Conservation (phyloP, 1,140 invertebrate species). For the Drosophila punjabiensis region DNA sequence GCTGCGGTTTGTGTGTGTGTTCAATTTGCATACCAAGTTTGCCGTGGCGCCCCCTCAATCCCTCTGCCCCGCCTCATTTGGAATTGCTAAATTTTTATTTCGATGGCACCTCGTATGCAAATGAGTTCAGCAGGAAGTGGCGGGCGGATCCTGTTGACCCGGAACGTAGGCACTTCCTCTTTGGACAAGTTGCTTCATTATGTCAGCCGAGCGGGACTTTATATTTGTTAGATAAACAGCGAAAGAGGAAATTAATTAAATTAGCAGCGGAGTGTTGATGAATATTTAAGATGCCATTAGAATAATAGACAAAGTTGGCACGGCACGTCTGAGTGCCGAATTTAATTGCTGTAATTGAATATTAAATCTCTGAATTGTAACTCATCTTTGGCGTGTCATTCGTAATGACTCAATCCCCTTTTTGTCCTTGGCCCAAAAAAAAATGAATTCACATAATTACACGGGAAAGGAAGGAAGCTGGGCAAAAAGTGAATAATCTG, state of each 20-base stretch:
- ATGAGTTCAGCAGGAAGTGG: slow-evolving; percentile 35
- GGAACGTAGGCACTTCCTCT: slow-evolving; percentile 52
- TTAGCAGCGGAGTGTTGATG: slow-evolving; percentile 36
- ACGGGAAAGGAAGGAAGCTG: neutral
- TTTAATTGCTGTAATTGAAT: slow-evolving; percentile 44
- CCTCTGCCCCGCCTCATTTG: slow-evolving; percentile 18
- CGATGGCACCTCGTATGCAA: slow-evolving; percentile 77
- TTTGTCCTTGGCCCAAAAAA: neutral
- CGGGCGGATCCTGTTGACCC: slow-evolving; percentile 49
- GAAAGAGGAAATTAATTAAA: slow-evolving; percentile 64
- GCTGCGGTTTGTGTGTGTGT: slow-evolving; percentile 34
- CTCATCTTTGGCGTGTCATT: neutral
- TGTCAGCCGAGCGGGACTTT: slow-evolving; percentile 19
- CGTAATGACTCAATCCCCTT: neutral
- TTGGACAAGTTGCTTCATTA: slow-evolving; percentile 68
- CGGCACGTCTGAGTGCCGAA: neutral
- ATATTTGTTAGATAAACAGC: slow-evolving; percentile 53
- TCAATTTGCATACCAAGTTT: slow-evolving; percentile 65
- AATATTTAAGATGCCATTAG: slow-evolving; percentile 29
- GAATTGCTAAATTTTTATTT: slow-evolving; percentile 58
- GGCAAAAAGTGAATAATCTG: slow-evolving; percentile 26
- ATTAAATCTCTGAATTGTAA: slow-evolving; percentile 27
- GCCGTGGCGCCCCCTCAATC: neutral
- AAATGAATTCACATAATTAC: slow-evolving; percentile 1
- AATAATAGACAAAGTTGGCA: slow-evolving; percentile 26